These are phyloP conservation scores for Caenorhabditis parvicauda DNA, from an alignment of 2,888 invertebrate genomes.

Conservation along the genomic window DNA sequence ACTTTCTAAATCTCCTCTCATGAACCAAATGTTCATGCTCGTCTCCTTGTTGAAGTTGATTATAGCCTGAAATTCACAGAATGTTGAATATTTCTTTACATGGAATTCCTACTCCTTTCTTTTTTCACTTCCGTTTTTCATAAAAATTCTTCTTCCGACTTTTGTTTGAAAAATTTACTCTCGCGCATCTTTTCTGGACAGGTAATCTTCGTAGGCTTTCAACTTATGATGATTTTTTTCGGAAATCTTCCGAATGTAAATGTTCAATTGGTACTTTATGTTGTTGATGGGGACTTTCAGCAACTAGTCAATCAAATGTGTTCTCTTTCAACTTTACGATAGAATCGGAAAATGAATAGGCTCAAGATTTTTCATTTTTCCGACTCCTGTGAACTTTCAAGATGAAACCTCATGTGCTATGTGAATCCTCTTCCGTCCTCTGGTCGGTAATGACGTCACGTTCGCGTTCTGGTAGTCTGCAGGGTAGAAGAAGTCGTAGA, in stretches of 20 bases:
- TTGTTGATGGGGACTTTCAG: too few species aligned
- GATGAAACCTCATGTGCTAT: slow-evolving; percentile 73
- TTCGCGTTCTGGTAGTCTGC: slow-evolving; percentile 61
- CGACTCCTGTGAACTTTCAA: too few species aligned
- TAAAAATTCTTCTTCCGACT: not conserved
- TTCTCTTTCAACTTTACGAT: too few species aligned
- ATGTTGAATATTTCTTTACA: not conserved
- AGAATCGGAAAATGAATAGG: too few species aligned
- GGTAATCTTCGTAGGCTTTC: too few species aligned
- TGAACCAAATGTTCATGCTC: slow-evolving; percentile 91
- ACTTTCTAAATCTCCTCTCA: slow-evolving; percentile 89
- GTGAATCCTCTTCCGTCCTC: slow-evolving; percentile 42
- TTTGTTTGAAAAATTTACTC: too few species aligned
- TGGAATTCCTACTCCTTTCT: not conserved
- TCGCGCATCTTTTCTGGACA: too few species aligned
- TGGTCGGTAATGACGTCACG: slow-evolving; percentile 29
- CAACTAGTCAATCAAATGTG: too few species aligned
- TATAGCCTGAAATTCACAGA: not conserved
- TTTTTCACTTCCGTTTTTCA: not conserved
- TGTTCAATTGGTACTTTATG: too few species aligned
- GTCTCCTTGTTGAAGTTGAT: slow-evolving; percentile 86
- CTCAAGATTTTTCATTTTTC: too few species aligned
- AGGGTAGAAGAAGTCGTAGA: slow-evolving; percentile 94
- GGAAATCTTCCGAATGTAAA: too few species aligned
- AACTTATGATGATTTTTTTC: too few species aligned